Evolutionary conservation across 2,797 vertebrate genomes (phyloP).

Genomic region (Thripadectes ignobilis): DNA sequence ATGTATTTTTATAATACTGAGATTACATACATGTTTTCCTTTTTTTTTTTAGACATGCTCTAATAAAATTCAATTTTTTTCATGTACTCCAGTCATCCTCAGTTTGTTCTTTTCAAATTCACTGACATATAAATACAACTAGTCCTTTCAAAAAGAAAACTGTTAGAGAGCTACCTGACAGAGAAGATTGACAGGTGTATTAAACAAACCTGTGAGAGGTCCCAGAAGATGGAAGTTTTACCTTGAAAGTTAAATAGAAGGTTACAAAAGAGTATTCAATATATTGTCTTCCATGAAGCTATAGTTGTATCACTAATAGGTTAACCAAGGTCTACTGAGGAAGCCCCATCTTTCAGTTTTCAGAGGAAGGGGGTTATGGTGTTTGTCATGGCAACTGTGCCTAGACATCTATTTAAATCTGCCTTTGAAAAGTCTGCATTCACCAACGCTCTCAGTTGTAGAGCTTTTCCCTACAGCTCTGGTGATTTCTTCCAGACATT

Average conservation of each 20-base stretch:
- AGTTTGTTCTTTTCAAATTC: background rate
- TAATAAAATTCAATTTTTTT: background rate
- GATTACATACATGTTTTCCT: background rate
- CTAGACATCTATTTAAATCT: constrained; percentile 28
- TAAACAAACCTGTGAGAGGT: background rate
- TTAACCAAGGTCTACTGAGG: background rate
- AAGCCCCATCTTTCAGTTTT: background rate
- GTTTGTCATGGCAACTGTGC: background rate
- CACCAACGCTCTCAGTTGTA: background rate
- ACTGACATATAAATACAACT: background rate
- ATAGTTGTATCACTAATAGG: background rate
- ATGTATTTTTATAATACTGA: background rate
- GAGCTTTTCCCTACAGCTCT: background rate
- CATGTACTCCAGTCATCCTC: background rate
- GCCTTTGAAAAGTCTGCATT: constrained; percentile 12
- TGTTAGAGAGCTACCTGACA: background rate
- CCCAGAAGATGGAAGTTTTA: background rate
- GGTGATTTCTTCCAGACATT: constrained; percentile 34
- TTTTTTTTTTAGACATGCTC: background rate
- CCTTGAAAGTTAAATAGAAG: background rate
- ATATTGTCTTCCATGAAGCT: background rate
- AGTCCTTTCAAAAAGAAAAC: background rate
- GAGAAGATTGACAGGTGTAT: background rate
- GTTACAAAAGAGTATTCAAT: background rate
- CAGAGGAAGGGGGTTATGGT: background rate